Evolutionary conservation across 2,113 vertebrate species (phyloP).

Genomic region (Microcebus griseorufus): DNA sequence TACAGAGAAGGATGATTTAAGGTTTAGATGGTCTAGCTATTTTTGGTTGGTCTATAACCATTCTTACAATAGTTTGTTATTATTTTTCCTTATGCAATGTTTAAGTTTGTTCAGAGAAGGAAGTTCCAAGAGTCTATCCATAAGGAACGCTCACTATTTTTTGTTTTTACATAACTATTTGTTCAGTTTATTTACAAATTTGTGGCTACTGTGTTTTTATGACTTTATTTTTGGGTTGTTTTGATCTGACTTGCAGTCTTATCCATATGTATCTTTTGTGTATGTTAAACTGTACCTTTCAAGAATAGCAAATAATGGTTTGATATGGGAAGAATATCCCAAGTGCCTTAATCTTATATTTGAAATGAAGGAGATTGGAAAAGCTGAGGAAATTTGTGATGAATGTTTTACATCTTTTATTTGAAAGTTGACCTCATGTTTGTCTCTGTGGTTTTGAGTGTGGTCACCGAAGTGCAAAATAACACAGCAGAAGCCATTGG

Average conservation of each 20-base stretch:
- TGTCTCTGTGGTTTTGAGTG: neutral
- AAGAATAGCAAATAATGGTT: neutral
- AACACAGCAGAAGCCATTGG: neutral
- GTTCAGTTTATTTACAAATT: constrained; percentile 2
- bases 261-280: neutral
- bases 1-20: neutral
- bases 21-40: neutral
- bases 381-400: neutral
- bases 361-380: neutral
- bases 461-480: neutral
- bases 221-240: constrained; percentile 2
- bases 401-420: constrained; percentile 1
- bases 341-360: neutral
- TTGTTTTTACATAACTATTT: constrained; percentile 33
- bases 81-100: neutral
- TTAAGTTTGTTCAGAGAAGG: constrained; percentile 24
- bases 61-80: neutral
- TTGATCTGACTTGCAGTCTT: neutral
- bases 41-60: neutral
- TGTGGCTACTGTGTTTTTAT: neutral
- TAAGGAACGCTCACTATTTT: neutral
- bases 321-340: neutral
- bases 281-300: neutral
- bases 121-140: constrained; percentile 55
- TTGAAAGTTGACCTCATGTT: neutral